phyloP scores from a whole-genome alignment of 2,888 invertebrate species.

The Fragum fragum region DNA sequence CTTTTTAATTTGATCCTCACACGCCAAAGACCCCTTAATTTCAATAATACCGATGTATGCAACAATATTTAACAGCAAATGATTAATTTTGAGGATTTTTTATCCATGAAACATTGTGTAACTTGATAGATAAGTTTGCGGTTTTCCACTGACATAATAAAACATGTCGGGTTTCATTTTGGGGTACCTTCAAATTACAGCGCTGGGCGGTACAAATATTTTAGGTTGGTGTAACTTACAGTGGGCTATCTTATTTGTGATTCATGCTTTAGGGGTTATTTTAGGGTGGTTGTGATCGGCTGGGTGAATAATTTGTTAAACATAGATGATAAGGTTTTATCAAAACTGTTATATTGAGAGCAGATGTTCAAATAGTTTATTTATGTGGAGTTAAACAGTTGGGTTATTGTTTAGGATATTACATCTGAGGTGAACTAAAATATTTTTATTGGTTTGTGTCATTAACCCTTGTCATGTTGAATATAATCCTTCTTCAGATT shows the following conservation, averaged over 20 bases:
- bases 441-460: slow-evolving; percentile 2
- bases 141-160: background rate
- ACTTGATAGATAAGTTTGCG: slow-evolving; percentile 15
- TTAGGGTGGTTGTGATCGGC: slow-evolving; percentile 9
- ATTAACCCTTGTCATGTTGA: no score
- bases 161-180: background rate
- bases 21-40: background rate
- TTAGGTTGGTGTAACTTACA: background rate
- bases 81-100: background rate
- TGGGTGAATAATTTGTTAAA: slow-evolving; percentile 21
- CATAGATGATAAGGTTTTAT: slow-evolving; percentile 12
- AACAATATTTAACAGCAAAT: background rate
- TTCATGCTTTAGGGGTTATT: slow-evolving; percentile 11
- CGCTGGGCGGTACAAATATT: background rate
- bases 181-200: background rate
- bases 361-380: slow-evolving; percentile 25
- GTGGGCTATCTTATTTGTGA: background rate
- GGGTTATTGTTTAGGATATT: slow-evolving; percentile 8
- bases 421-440: slow-evolving; percentile 2
- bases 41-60: background rate
- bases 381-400: slow-evolving; percentile 4
- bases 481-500: no score
- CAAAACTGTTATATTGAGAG: background rate
- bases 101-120: slow-evolving; percentile 16
- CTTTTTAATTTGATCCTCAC: background rate